Evolutionary conservation across 2,797 vertebrate species (phyloP).

Genomic region (Steatocranus sp.): DNA sequence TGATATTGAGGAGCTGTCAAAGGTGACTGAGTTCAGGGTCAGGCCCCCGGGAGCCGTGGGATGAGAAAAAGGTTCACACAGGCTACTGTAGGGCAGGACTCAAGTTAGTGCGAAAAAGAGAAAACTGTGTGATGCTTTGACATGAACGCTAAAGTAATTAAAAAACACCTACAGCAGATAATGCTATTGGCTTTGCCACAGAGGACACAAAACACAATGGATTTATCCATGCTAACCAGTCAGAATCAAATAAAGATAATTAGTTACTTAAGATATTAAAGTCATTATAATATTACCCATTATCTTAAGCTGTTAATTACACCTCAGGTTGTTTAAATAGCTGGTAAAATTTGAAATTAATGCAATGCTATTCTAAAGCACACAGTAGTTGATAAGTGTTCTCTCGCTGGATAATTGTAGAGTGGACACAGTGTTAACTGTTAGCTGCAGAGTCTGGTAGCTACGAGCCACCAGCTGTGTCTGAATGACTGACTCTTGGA

Average conservation of each 20-base stretch:
- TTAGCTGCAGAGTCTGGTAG: slow-evolving; percentile 38
- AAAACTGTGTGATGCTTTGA: neutral
- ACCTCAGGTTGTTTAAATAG: slow-evolving; percentile 26
- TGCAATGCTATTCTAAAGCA: slow-evolving; percentile 35
- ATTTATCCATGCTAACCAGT: neutral
- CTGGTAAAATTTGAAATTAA: slow-evolving; percentile 16
- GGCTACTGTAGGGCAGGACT: slow-evolving; percentile 20
- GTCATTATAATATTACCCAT: slow-evolving; percentile 24
- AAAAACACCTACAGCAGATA: neutral
- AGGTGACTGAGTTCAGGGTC: slow-evolving; percentile 80
- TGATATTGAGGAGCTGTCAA: slow-evolving; percentile 88
- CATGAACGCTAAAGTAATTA: neutral
- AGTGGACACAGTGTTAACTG: slow-evolving; percentile 43
- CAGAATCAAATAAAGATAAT: neutral
- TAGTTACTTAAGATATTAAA: slow-evolving; percentile 10
- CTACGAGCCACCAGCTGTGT: slow-evolving; percentile 54
- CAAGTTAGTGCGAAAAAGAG: neutral
- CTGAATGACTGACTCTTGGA: slow-evolving; percentile 55
- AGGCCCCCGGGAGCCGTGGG: slow-evolving; percentile 65
- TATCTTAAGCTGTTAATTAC: slow-evolving; percentile 36
- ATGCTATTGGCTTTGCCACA: neutral
- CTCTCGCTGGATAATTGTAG: slow-evolving; percentile 53
- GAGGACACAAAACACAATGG: neutral
- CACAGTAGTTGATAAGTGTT: slow-evolving; percentile 17
- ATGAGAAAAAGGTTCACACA: slow-evolving; percentile 66